Percentiles rank a stretch among this genome's conserved stretches.
Evolutionary conservation across 2,888 invertebrate species (phyloP).

Genomic region (Eilema caniola): DNA sequence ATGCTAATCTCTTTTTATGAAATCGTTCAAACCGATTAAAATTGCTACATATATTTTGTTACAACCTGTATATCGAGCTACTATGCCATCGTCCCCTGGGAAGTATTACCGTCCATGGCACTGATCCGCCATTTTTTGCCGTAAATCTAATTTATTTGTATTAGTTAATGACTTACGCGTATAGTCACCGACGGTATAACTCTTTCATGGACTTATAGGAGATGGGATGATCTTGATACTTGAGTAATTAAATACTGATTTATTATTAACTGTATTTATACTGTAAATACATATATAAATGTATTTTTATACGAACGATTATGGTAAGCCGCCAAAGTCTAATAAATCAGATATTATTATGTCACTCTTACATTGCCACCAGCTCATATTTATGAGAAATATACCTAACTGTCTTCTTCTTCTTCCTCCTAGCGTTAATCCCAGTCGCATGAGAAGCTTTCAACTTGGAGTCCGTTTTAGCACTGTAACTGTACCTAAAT

Average conservation of each 20-base stretch:
- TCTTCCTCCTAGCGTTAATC: too few relatives aligned
- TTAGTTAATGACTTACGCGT: constrained; percentile 86
- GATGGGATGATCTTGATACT: constrained; percentile 64
- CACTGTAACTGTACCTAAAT: too few relatives aligned
- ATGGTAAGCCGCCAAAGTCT: too few relatives aligned
- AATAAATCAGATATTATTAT: too few relatives aligned
- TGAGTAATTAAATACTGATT: constrained; percentile 18
- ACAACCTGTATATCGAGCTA: constrained; percentile 66
- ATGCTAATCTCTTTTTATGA: too few relatives aligned
- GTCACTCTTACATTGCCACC: too few relatives aligned
- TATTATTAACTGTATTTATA: background rate
- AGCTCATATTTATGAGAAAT: too few relatives aligned
- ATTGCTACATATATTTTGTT: background rate
- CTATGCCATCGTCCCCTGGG: constrained; percentile 73
- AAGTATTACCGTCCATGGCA: constrained; percentile 72
- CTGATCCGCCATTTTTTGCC: constrained; percentile 81
- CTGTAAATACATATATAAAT: background rate
- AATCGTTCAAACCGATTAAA: too few relatives aligned
- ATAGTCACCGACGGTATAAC: constrained; percentile 72
- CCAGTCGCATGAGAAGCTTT: too few relatives aligned
- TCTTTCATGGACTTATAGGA: constrained; percentile 65
- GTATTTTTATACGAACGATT: too few relatives aligned
- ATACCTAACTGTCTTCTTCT: too few relatives aligned
- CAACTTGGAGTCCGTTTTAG: too few relatives aligned
- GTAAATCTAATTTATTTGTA: constrained; percentile 87